These are phyloP conservation scores for Orbicella faveolata DNA, from an alignment of 64 coral and sea anemone species.

Conservation along the genomic window DNA sequence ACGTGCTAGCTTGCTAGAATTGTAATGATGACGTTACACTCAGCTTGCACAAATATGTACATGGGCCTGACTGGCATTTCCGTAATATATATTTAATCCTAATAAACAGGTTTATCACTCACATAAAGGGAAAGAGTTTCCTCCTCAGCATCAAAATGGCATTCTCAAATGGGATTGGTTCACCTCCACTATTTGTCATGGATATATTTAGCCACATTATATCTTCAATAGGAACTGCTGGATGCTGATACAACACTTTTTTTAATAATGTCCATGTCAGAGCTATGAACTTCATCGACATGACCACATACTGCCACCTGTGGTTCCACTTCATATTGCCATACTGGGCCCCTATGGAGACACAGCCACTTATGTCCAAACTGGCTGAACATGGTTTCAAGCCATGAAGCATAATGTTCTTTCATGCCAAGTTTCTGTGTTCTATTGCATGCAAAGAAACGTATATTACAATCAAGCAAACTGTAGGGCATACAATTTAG, in stretches of 20 bases:
- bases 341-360: too few relatives aligned
- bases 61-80: constrained; percentile 4
- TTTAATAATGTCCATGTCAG: not conserved
- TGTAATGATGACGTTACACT: not conserved
- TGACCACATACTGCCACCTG: too few relatives aligned
- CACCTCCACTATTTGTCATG: not conserved
- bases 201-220: constrained; percentile 40
- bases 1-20: not conserved
- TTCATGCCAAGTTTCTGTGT: constrained; percentile 46
- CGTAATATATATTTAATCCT: constrained; percentile 19
- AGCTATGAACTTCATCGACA: not conserved
- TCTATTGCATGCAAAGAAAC: constrained; percentile 33
- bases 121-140: constrained; percentile 64
- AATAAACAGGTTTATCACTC: constrained; percentile 25
- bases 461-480: constrained; percentile 67
- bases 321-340: too few relatives aligned
- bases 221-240: constrained; percentile 66
- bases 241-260: constrained; percentile 25
- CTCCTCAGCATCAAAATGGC: constrained; percentile 31
- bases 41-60: constrained; percentile 1
- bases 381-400: too few relatives aligned
- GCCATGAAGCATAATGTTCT: constrained; percentile 53
- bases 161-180: constrained; percentile 38
- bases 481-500: constrained; percentile 60
- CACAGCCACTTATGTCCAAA: too few relatives aligned